Evolutionary conservation across 2,888 invertebrate species (phyloP).

Genomic region (Pegoplata infirma): DNA sequence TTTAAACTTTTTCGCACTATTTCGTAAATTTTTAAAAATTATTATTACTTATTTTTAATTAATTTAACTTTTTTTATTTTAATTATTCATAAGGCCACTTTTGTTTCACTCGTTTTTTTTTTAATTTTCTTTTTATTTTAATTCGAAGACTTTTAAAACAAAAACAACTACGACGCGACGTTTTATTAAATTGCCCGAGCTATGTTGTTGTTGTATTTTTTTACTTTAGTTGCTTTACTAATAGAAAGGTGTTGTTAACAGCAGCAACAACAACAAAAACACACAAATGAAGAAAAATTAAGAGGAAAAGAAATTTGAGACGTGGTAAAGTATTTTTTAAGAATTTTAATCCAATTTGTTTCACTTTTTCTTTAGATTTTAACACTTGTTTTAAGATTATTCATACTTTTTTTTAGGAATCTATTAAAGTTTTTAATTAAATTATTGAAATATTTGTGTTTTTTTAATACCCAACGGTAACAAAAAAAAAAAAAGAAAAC

Average conservation of each 20-base stretch:
- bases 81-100: conserved; percentile 60
- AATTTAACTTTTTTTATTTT: neutral
- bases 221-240: conserved; percentile 52
- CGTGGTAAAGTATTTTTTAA: conserved; percentile 47
- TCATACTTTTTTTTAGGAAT: neutral
- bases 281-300: conserved; percentile 37
- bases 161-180: conserved; percentile 40
- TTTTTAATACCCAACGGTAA: conserved; percentile 40
- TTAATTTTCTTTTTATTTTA: conserved; percentile 22
- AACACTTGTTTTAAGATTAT: neutral
- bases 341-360: conserved; percentile 12
- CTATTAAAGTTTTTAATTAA: conserved; percentile 4
- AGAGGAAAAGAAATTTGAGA: conserved; percentile 56
- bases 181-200: conserved; percentile 31
- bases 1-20: conserved; percentile 16
- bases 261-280: too few species aligned
- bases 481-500: too few species aligned
- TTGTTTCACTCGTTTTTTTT: conserved; percentile 23
- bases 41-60: conserved; percentile 20
- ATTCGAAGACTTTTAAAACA: conserved; percentile 40
- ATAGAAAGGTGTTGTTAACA: conserved; percentile 59
- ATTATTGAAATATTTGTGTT: conserved; percentile 20
- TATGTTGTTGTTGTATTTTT: conserved; percentile 12
- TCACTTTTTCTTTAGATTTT: conserved; percentile 13
- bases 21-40: conserved; percentile 22